These are phyloP conservation scores for Coluber constrictor DNA, from an alignment of 2,797 vertebrate genomes.

Conservation along the genomic window DNA sequence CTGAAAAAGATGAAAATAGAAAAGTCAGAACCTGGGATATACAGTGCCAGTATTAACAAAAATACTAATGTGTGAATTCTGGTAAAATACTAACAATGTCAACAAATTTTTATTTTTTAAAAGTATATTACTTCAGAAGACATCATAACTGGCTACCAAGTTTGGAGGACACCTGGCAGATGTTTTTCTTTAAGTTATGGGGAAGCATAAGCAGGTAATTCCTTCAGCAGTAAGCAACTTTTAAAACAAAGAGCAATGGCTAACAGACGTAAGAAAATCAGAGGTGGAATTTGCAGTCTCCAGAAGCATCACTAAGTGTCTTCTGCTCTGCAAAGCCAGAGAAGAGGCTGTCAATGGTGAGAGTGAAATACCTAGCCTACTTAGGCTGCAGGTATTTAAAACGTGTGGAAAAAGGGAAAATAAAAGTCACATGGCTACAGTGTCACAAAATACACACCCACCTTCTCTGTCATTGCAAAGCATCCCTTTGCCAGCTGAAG, in stretches of 20 bases:
- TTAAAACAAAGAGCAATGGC: neutral
- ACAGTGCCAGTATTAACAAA: neutral
- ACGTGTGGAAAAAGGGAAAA: neutral
- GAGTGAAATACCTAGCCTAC: neutral
- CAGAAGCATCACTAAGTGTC: neutral
- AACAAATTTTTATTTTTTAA: neutral
- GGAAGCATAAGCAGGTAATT: neutral
- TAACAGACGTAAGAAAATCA: neutral
- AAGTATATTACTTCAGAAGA: neutral
- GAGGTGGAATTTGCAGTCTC: neutral
- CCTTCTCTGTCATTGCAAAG: neutral
- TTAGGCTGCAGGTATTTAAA: neutral
- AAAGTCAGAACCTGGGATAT: neutral
- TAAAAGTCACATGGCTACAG: neutral
- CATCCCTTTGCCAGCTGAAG: neutral
- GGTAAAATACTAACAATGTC: neutral
- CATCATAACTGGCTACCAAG: neutral
- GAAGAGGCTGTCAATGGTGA: neutral
- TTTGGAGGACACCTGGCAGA: neutral
- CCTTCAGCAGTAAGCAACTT: neutral
- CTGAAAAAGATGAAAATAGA: slow-evolving; percentile 68
- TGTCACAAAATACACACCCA: neutral
- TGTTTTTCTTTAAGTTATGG: neutral
- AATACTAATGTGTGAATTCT: neutral
- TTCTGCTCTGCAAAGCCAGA: neutral